phyloP scores from a whole-genome alignment of 2,113 vertebrate genomes.

The Acinonyx jubatus region DNA sequence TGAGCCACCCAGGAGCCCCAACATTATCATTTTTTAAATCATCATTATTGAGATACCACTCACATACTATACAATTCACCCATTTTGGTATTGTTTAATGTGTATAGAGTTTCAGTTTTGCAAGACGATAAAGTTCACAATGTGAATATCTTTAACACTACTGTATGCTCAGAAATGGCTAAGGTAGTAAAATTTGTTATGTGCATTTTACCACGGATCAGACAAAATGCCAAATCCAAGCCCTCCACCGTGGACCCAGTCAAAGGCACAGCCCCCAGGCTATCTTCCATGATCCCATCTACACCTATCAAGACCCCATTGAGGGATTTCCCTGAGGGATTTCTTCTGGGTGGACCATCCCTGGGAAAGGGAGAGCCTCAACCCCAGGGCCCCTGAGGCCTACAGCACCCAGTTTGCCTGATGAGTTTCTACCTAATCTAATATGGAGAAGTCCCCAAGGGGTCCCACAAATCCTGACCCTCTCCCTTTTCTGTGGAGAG shows the following conservation, averaged over 20 bases:
- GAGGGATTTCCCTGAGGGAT: not conserved
- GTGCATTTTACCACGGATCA: not conserved
- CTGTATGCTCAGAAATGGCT: not conserved
- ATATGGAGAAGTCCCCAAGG: not conserved
- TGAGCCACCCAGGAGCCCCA: too few species aligned
- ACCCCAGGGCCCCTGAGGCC: not conserved
- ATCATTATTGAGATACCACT: not conserved
- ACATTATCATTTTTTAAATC: not conserved
- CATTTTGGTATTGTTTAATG: not conserved
- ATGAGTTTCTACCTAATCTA: not conserved
- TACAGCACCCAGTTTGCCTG: not conserved
- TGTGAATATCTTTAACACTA: not conserved
- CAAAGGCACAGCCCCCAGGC: not conserved
- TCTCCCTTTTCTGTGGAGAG: not conserved
- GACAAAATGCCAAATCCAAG: not conserved
- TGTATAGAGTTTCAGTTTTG: not conserved
- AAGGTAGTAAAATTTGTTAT: not conserved
- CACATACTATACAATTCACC: not conserved
- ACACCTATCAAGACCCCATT: not conserved
- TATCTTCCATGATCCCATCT: not conserved
- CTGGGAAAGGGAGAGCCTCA: not conserved
- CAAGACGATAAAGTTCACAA: not conserved
- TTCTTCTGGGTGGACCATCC: not conserved
- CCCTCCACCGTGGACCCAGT: not conserved
- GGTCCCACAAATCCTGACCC: not conserved